Evolutionary conservation across 1,140 invertebrate genomes (phyloP), one percentile per base, ranked within the genome.

Genomic region (Leptestheria dahalacensis): DNA sequence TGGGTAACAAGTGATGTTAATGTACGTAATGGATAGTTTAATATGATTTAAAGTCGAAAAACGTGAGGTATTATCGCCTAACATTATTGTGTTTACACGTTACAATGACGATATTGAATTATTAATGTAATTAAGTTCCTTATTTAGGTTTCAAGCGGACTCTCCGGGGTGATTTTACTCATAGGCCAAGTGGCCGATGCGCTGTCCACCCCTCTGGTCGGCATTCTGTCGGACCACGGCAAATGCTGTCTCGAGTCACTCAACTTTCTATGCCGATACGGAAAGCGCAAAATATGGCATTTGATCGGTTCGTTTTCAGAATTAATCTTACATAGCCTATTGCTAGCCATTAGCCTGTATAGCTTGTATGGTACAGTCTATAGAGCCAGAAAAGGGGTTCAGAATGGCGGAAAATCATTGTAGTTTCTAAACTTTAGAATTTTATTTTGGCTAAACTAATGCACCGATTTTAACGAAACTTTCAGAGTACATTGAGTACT

Each of bases 101-200:
- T 1, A 21, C 15, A 11, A 24, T 56, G 3, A n/a, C n/a, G n/a
- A n/a, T n/a, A n/a, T n/a, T n/a, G n/a, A 55, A 15, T 50, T 56
- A 24, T 50, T n/a, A n/a, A n/a, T n/a, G n/a, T n/a, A n/a, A n/a
- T n/a, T n/a, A n/a, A n/a, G n/a, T n/a, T n/a, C 12, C 26, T 61
- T 47, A 3, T 57, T 26, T 26, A 62, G 61, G 54, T 62, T 21
- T 55, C 61, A 51, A 76, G 72, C 63, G 65, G 62, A 23, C 63
- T 70, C n/a, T 73, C 79, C 3, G 80, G 79, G 52, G 66, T 71
- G 50, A 59, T 78, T 6, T 66, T 78, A 63, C 64, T 77, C 4
- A 63, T 75, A 28, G 87, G 88, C 25, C 87, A 91, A 78, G 73
- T 91, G 15, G 79, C 85, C 50, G 91, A 94, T 75, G 89, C 86